Conservation (phyloP, 2,113 vertebrate species). For the Gadus macrocephalus region DNA sequence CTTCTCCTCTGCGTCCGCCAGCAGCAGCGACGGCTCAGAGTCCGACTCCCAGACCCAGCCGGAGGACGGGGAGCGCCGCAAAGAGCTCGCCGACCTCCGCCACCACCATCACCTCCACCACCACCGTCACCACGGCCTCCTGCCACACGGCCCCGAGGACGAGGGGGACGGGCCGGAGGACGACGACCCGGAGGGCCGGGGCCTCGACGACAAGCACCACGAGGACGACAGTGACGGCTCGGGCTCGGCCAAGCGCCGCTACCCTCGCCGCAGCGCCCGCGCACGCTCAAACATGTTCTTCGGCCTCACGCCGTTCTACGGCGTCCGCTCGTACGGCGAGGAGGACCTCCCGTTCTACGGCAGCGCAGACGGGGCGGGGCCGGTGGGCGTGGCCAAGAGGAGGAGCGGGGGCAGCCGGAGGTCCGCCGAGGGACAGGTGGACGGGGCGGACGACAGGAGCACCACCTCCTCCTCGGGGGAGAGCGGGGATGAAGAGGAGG, state of each 20-base stretch:
- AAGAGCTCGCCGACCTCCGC: conserved; percentile 44
- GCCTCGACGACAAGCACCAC: conserved; percentile 79
- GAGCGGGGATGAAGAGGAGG: conserved; percentile 76
- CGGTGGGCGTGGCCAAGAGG: conserved; percentile 70
- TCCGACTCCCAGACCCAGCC: conserved; percentile 64
- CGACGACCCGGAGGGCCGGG: conserved; percentile 49
- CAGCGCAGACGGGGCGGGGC: conserved; percentile 70
- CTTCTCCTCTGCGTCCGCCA: conserved; percentile 69
- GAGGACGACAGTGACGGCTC: conserved; percentile 82
- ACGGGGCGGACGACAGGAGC: conserved; percentile 92
- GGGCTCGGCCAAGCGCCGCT: conserved; percentile 88
- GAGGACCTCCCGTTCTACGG: conserved; percentile 92
- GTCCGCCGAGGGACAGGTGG: conserved; percentile 93
- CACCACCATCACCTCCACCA: no score
- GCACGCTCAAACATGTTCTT: conserved; percentile 98
- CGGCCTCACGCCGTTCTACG: conserved; percentile 93
- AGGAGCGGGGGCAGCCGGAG: conserved; percentile 78
- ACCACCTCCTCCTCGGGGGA: conserved; percentile 81
- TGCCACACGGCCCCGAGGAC: conserved; percentile 52
- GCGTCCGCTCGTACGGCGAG: conserved; percentile 92
- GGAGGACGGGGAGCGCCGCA: conserved; percentile 51
- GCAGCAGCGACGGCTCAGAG: conserved; percentile 72
- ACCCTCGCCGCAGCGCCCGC: conserved; percentile 92
- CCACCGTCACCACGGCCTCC: conserved; percentile 34
- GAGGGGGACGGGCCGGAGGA: conserved; percentile 63